Conservation (phyloP, 2,797 vertebrate genomes). For the Agapornis canus region DNA sequence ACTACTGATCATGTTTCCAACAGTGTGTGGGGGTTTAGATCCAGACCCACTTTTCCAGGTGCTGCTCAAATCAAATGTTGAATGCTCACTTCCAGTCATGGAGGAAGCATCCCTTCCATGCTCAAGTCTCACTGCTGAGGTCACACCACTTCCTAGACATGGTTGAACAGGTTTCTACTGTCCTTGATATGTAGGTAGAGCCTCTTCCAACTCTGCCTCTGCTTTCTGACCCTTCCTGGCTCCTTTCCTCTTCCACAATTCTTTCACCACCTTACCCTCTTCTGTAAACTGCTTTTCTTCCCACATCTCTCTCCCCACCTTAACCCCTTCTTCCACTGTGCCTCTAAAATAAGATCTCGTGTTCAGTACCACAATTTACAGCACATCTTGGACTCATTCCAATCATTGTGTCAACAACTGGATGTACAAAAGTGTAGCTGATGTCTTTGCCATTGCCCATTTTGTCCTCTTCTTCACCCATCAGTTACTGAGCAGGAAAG, state of each 20-base stretch:
- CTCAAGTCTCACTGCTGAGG: not conserved
- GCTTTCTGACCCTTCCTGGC: not conserved
- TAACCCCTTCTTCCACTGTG: not conserved
- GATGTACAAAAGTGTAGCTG: not conserved
- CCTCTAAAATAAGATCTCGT: not conserved
- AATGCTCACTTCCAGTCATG: accelerated
- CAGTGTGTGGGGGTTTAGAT: not conserved
- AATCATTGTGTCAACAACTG: not conserved
- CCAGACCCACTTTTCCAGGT: not conserved
- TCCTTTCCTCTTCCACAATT: not conserved
- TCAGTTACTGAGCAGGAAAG: not conserved
- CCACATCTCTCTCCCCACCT: not conserved
- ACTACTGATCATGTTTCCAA: not conserved
- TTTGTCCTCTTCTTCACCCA: not conserved
- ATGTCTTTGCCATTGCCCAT: not conserved
- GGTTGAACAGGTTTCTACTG: not conserved
- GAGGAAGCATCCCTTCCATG: not conserved
- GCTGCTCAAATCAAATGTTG: not conserved
- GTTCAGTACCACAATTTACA: not conserved
- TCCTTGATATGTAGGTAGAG: not conserved
- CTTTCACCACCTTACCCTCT: not conserved
- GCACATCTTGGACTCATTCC: not conserved
- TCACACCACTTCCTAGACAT: not conserved
- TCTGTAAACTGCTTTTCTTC: not conserved
- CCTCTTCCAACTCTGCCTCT: not conserved